Percentiles rank a stretch among this genome's conserved stretches.
These are phyloP conservation scores for Oikopleura albicans DNA, from an alignment of 23 tunicate species.

Conservation along the genomic window DNA sequence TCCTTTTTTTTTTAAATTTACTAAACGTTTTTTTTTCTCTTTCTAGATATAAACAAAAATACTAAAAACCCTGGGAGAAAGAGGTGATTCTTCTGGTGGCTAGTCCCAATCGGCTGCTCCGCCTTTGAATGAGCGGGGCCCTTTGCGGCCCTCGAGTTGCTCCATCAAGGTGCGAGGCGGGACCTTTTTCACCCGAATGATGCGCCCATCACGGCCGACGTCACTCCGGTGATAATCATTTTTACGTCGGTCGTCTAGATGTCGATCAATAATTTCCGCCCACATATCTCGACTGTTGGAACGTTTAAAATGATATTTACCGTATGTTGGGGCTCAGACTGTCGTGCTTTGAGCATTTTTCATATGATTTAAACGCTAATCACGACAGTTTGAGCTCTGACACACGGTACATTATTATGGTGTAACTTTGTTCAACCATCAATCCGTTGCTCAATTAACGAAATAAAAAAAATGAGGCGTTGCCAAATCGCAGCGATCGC, in stretches of 20 bases:
- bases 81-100: no score
- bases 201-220: constrained; percentile 5
- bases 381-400: no score
- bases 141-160: not conserved
- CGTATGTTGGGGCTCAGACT: no score
- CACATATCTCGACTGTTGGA: constrained; percentile 3
- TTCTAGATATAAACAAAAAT: not conserved
- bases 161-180: constrained; percentile 3
- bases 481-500: no score
- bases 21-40: not conserved
- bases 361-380: no score
- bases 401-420: no score
- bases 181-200: not conserved
- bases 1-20: not conserved
- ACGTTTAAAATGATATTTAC: no score
- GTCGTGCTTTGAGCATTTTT: no score
- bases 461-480: no score
- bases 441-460: no score
- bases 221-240: constrained; percentile 1
- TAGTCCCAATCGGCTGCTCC: constrained; percentile 8
- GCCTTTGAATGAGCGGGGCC: constrained; percentile 5
- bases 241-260: constrained; percentile 16
- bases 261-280: not conserved
- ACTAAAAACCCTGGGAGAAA: no score
- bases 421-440: no score